A percentile compares a stretch with the other conserved stretches of the same genome.
Evolutionary conservation across 2,888 invertebrate species (phyloP).

Genomic region (Eilema caniola): DNA sequence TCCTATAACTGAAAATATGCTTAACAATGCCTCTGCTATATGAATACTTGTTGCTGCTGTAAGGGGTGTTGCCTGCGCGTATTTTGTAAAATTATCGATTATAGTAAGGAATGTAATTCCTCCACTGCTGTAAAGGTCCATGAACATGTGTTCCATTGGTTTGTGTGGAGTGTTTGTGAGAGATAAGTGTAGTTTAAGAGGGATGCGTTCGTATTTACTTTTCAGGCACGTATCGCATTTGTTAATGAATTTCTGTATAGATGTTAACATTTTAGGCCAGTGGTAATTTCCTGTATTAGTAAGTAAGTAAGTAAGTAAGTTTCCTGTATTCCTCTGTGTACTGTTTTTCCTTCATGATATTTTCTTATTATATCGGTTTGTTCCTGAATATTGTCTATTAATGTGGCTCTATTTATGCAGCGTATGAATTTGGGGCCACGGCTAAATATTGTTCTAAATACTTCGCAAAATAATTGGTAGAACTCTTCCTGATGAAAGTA

Average conservation of each 20-base stretch:
- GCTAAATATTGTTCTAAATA: no score
- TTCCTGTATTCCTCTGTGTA: conserved; percentile 22
- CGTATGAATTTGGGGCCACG: conserved; percentile 40
- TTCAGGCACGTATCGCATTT: conserved; percentile 49
- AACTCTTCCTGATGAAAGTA: conserved; percentile 22
- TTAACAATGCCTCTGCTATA: conserved; percentile 21
- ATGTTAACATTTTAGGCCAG: no score
- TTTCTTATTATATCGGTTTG: conserved; percentile 14
- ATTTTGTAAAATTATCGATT: conserved; percentile 49
- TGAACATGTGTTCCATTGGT: conserved; percentile 42
- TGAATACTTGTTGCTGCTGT: conserved; percentile 33
- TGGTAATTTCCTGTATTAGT: conserved; percentile 33
- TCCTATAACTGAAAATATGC: conserved; percentile 31
- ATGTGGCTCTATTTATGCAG: conserved; percentile 34
- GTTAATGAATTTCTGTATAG: conserved; percentile 50
- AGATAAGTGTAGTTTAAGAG: conserved; percentile 42
- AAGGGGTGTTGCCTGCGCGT: conserved; percentile 47
- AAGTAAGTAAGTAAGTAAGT: conserved; percentile 27
- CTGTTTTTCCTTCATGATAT: no score
- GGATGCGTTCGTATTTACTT: conserved; percentile 52
- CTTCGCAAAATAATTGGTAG: conserved; percentile 24
- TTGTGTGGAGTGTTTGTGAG: conserved; percentile 42
- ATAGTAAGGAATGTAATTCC: conserved; percentile 19
- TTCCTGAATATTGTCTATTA: conserved; percentile 30
- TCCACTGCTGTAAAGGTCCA: conserved; percentile 38